Percentiles rank a stretch among this genome's conserved stretches.
Evolutionary conservation across 1,140 invertebrate species (phyloP).

Genomic region (Dermatophagoides farinae): DNA sequence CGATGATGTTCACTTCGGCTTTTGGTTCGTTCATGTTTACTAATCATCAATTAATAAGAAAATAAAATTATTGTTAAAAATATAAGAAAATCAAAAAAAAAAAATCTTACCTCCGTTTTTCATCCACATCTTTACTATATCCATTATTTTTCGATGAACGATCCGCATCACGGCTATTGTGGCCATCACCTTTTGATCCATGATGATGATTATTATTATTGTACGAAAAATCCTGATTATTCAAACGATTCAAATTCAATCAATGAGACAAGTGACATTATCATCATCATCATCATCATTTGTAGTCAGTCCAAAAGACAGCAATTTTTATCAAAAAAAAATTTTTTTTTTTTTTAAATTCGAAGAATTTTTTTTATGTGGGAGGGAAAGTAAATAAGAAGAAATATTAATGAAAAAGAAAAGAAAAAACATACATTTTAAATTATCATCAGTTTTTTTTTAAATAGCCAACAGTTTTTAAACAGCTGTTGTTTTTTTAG

Average conservation of each 20-base stretch:
- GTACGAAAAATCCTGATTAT: no score
- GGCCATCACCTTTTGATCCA: no score
- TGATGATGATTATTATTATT: no score
- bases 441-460: neutral
- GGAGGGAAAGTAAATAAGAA: neutral
- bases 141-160: neutral
- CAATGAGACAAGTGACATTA: no score
- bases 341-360: no score
- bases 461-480: neutral
- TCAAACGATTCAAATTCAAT: no score
- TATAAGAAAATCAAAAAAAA: constrained; percentile 13
- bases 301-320: no score
- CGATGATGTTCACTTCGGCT: constrained; percentile 23
- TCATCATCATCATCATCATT: no score
- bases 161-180: no score
- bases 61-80: constrained; percentile 21
- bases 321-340: no score
- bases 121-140: neutral
- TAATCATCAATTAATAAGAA: constrained; percentile 2
- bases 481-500: neutral
- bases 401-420: neutral
- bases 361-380: neutral
- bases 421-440: constrained; percentile 14
- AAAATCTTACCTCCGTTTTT: constrained; percentile 1
- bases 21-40: constrained; percentile 28